These are phyloP conservation scores for Limnephilus marmoratus DNA, from an alignment of 2,888 invertebrate species.

Conservation along the genomic window DNA sequence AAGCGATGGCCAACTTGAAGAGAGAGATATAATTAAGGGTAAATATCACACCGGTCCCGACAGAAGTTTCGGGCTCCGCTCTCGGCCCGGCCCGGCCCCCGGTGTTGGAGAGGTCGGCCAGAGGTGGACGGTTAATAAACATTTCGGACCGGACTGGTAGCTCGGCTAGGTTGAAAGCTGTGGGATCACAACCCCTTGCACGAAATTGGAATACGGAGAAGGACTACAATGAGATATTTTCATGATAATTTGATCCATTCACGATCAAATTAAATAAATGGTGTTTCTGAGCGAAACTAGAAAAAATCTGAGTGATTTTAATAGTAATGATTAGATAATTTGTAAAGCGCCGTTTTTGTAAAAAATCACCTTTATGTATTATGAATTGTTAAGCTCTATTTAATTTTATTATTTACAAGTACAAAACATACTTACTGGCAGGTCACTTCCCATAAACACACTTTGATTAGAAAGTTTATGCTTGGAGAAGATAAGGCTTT, in stretches of 20 bases:
- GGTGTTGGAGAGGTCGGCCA: neutral
- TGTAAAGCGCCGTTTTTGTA: no score
- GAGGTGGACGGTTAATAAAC: neutral
- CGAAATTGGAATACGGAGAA: neutral
- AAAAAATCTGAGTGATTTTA: neutral
- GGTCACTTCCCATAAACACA: no score
- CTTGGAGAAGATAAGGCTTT: no score
- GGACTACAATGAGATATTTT: neutral
- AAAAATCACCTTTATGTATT: no score
- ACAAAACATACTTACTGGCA: no score
- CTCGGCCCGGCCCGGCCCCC: conserved; percentile 40
- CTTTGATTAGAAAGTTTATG: no score
- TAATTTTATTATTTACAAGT: no score
- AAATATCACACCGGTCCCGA: conserved; percentile 31
- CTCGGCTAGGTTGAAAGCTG: neutral
- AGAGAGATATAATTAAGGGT: conserved; percentile 42
- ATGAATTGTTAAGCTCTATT: no score
- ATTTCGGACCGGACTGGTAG: neutral
- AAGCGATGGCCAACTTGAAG: conserved; percentile 44
- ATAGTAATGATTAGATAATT: no score
- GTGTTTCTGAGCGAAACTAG: neutral
- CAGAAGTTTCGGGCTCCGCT: conserved; percentile 46
- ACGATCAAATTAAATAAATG: neutral
- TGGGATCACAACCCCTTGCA: neutral
- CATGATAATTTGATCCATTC: neutral